These are phyloP conservation scores for Lasioglossum pauxillum DNA, from an alignment of 2,888 invertebrate genomes.

Conservation along the genomic window DNA sequence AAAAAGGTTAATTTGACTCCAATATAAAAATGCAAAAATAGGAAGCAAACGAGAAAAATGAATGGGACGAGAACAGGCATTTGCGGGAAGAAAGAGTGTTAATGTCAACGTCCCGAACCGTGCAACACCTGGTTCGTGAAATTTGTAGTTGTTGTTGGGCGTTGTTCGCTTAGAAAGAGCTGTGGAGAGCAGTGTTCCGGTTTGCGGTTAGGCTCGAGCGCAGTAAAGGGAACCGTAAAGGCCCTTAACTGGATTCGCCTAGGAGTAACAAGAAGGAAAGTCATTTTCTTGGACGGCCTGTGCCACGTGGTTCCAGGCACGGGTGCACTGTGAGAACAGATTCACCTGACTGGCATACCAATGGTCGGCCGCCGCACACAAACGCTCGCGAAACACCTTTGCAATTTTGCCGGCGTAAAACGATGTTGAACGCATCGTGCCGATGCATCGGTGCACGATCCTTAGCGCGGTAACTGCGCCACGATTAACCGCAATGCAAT, in stretches of 20 bases:
- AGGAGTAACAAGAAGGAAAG: constrained; percentile 62
- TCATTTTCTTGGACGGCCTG: constrained; percentile 72
- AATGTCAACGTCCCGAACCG: not conserved
- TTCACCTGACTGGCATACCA: constrained; percentile 79
- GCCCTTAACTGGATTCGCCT: constrained; percentile 41
- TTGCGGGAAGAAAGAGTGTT: not conserved
- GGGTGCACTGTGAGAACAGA: constrained; percentile 75
- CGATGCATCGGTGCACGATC: constrained; percentile 10
- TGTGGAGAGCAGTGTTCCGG: not conserved
- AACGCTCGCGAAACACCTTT: constrained; percentile 25
- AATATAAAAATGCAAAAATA: too few relatives aligned
- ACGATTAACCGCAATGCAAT: not conserved
- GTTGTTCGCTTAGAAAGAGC: not conserved
- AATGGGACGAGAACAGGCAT: not conserved
- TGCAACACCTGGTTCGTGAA: not conserved
- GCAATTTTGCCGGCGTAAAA: constrained; percentile 17
- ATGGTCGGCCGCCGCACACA: constrained; percentile 53
- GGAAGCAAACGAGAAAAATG: not conserved
- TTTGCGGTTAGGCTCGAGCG: constrained; percentile 2
- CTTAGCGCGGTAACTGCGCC: not conserved
- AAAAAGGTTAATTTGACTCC: too few relatives aligned
- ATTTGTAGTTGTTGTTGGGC: not conserved
- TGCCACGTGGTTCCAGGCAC: constrained; percentile 79
- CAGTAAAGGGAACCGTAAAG: constrained; percentile 41
- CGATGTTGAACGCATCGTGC: constrained; percentile 20